A percentile compares a stretch with the other conserved stretches of the same genome.
Conservation (phyloP, 2,113 vertebrate species). For the Eretmochelys imbricata region DNA sequence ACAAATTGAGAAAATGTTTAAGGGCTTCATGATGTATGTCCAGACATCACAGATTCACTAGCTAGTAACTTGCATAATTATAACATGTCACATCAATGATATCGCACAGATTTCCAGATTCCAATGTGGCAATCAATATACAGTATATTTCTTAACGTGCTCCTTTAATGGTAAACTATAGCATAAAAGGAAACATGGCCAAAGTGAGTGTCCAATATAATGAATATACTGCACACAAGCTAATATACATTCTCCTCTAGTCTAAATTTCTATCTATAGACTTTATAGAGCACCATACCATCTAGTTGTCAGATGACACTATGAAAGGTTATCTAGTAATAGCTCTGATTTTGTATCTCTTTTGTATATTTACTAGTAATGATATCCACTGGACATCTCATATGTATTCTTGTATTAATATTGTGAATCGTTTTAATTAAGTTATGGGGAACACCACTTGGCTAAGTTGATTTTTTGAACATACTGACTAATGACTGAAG, state of each 20-base stretch:
- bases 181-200: background rate
- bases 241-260: background rate
- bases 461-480: background rate
- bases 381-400: background rate
- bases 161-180: background rate
- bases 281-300: background rate
- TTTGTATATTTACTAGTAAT: background rate
- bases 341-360: background rate
- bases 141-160: rapidly evolving
- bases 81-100: background rate
- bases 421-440: background rate
- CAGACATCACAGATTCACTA: background rate
- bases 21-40: background rate
- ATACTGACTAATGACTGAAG: background rate
- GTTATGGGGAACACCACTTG: background rate
- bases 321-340: background rate
- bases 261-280: background rate
- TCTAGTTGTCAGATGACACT: background rate
- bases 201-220: background rate
- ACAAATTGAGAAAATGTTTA: background rate
- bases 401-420: background rate
- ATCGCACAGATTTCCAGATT: background rate
- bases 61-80: background rate
- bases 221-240: background rate
- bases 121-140: background rate